Evolutionary conservation across 2,113 vertebrate genomes (phyloP), one percentile per base, ranked within the genome.

Genomic region (Brevimyrus niger): DNA sequence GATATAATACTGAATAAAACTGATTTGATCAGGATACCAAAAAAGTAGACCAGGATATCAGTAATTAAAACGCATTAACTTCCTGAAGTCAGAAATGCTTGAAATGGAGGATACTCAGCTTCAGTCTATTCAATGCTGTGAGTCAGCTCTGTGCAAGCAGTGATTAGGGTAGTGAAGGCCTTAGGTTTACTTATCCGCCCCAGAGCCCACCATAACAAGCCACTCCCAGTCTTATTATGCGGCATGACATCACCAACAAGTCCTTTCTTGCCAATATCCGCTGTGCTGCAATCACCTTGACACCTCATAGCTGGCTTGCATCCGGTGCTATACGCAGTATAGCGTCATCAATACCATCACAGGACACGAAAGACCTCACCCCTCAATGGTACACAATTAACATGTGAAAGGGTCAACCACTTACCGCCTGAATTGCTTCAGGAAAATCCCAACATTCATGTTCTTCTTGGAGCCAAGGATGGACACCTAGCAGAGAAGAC

Each of bases 401-500:
- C 61, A 27, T 65, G 61, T 9, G n/a, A 65, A 31, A 27, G 61
- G 61, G n/a, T 11, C 1, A 2, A 15, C 27, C 90, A 94, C 96
- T 96, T 91, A 96, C 97, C 96, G 93, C 90, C 94, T 97, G 87
- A 97, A 96, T 91, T 96, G 96, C 92, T 96, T 97, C 5, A 97
- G 95, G 92, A 97, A 97, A 90, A 97, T 97, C 47, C 95, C 95
- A 42, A 97, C 92, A 91, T 97, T 96, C 94, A 97, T 96, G 91
- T 94, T 96, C 85, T 95, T 96, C 94, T 97, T 97, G 83, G 96
- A 91, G 87, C 90, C 93, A 53, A 97, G 94, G 89, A 97, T 93
- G 73, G 94, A 93, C 82, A 96, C 93, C 97, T 96, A 91, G n/a
- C 69, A 46, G 80, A 42, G 89, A 13, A 92, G 19, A 44, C n/a